phyloP scores from a whole-genome alignment of 2,888 invertebrate species.

The Oligia strigilis region DNA sequence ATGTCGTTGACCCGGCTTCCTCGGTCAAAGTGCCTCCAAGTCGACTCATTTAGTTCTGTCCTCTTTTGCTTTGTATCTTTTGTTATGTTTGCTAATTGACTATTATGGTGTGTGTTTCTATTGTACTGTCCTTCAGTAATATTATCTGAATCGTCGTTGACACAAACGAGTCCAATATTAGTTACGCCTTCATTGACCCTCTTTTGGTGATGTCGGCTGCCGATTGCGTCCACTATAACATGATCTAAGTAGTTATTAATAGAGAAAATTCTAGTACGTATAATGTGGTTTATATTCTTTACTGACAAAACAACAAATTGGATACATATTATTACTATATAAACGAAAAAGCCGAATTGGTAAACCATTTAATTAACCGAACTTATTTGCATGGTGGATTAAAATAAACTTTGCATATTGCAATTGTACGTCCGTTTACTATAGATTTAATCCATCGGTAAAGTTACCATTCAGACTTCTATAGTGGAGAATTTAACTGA shows the following conservation, averaged over 20 bases:
- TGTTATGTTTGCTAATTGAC: conserved; percentile 30
- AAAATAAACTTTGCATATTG: conserved; percentile 14
- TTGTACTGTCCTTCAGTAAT: neutral
- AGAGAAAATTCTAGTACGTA: neutral
- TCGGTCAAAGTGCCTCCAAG: conserved; percentile 25
- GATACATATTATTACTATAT: neutral
- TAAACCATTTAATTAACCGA: conserved; percentile 4
- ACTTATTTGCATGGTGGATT: neutral
- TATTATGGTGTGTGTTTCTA: conserved; percentile 2
- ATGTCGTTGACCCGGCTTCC: conserved; percentile 53
- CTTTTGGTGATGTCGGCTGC: neutral
- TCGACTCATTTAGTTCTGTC: conserved; percentile 32
- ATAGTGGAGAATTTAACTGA: neutral
- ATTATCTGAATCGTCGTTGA: conserved; percentile 5
- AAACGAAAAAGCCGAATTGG: neutral
- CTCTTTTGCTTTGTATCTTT: conserved; percentile 25
- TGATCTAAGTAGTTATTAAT: neutral
- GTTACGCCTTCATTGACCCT: neutral
- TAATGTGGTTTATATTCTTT: neutral
- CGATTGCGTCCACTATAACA: neutral
- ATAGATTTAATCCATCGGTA: neutral
- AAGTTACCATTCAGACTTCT: neutral
- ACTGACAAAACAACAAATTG: neutral
- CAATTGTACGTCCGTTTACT: neutral
- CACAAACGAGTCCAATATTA: neutral